Evolutionary conservation across 2,797 vertebrate species (phyloP).

Genomic region (Tolypeutes matacus): DNA sequence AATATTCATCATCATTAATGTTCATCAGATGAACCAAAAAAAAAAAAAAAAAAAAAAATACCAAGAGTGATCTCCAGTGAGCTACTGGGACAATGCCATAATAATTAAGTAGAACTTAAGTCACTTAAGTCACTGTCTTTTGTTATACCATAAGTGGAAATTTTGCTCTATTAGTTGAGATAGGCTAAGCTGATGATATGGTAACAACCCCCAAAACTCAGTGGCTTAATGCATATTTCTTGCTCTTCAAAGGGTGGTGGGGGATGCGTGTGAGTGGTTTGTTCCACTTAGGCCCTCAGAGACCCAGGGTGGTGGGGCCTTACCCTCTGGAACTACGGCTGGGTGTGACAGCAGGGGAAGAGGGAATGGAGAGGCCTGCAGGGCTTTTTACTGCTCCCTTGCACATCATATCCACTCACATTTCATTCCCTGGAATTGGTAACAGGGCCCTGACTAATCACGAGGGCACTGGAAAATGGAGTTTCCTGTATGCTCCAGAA

Average conservation of each 20-base stretch:
- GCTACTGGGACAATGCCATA: neutral
- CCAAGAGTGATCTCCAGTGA: neutral
- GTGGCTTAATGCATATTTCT: neutral
- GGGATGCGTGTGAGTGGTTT: neutral
- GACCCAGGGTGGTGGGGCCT: neutral
- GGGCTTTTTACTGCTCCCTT: neutral
- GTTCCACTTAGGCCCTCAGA: neutral
- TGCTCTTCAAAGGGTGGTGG: neutral
- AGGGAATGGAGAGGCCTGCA: neutral
- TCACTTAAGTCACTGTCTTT: neutral
- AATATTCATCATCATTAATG: slow-evolving; percentile 30
- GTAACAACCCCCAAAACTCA: neutral
- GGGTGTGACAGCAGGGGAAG: neutral
- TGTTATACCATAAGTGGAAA: neutral
- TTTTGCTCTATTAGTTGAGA: neutral
- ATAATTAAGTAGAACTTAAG: neutral
- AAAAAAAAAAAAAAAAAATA: neutral
- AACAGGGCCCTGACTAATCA: too few species aligned
- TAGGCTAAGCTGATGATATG: neutral
- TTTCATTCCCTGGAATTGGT: neutral
- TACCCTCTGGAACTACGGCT: neutral
- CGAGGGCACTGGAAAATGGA: neutral
- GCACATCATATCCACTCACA: neutral
- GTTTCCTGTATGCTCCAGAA: neutral
- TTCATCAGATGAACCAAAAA: neutral